Evolutionary conservation across 2,113 vertebrate species (phyloP).

Genomic region (Cheilinus undulatus): DNA sequence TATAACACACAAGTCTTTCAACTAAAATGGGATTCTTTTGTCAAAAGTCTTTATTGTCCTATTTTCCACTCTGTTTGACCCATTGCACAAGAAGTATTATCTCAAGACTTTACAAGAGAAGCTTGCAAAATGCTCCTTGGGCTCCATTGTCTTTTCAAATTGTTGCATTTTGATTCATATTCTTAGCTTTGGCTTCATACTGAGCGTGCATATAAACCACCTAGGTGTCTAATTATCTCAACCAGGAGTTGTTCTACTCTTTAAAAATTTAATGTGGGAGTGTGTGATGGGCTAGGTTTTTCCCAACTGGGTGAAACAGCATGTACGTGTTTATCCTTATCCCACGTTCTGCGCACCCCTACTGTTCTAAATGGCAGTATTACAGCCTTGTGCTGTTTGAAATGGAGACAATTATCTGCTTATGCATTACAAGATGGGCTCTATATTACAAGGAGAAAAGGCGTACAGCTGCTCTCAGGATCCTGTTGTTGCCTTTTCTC

Average conservation of each 20-base stretch:
- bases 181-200: conserved; percentile 62
- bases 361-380: conserved; percentile 80
- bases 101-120: conserved; percentile 28
- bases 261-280: conserved; percentile 74
- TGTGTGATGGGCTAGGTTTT: conserved; percentile 71
- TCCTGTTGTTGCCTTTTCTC: conserved; percentile 66
- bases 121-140: conserved; percentile 43
- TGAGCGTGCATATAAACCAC: conserved; percentile 74
- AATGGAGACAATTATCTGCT: conserved; percentile 85
- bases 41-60: conserved; percentile 47
- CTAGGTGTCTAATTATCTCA: conserved; percentile 81
- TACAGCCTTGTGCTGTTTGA: conserved; percentile 76
- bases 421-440: conserved; percentile 79
- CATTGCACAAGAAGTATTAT: conserved; percentile 11
- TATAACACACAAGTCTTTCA: not conserved
- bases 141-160: conserved; percentile 64
- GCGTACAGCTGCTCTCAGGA: conserved; percentile 68
- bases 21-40: conserved; percentile 23
- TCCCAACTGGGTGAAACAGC: conserved; percentile 69
- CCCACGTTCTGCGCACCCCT: conserved; percentile 69
- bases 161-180: conserved; percentile 74
- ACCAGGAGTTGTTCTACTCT: conserved; percentile 74
- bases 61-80: conserved; percentile 35
- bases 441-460: conserved; percentile 74
- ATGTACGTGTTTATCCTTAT: conserved; percentile 79